Evolutionary conservation across 2,888 invertebrate species (phyloP), one percentile per base, ranked within the genome.

Genomic region (Campoplex nolae): DNA sequence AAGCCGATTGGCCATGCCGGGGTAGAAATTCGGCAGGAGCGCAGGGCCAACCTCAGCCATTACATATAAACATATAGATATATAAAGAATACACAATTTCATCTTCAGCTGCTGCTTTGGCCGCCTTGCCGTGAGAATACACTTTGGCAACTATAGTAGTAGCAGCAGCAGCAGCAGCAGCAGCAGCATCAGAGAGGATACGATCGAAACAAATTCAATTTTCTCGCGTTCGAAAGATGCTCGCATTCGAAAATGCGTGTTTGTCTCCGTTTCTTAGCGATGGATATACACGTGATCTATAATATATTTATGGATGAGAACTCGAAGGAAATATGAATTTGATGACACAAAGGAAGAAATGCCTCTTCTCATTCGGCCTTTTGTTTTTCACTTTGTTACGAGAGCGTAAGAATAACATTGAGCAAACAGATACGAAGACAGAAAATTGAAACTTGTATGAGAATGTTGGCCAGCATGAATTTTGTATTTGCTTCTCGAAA

Each of bases 141-240:
- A 28, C 58, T 56, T 68, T 75, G 71, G 70, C 84, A 62, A 77
- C 73, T n/a, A 51, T 70, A 51, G 51, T 76, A 65, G 35, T 76
- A 71, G 35, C 68, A 38, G 16, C 23, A 51, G 28, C 74, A 48
- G 51, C 74, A 48, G 51, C 80, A 70, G 35, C 80, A 70, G 35
- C 74, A 48, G 13, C 23, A 38, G 28, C 75, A 23, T 51, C 51
- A 11, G 0, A 23, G 67, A 54, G 75, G 84, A 84, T 77, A 80
- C 79, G 56, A 80, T 84, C 77, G 74, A 84, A 78, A 62, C 81
- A 77, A 84, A 82, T 84, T 84, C 81, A 87, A 87, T 84, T 84
- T 81, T 81, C 84, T 74, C 68, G 81, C n/a, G 42, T 71, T 35
- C 51, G 62, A 16, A 51, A 67, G 54, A 70, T 28, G 56, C 67